Conservation (phyloP, 2,113 vertebrate genomes). For the Sporophila hypoxantha region DNA sequence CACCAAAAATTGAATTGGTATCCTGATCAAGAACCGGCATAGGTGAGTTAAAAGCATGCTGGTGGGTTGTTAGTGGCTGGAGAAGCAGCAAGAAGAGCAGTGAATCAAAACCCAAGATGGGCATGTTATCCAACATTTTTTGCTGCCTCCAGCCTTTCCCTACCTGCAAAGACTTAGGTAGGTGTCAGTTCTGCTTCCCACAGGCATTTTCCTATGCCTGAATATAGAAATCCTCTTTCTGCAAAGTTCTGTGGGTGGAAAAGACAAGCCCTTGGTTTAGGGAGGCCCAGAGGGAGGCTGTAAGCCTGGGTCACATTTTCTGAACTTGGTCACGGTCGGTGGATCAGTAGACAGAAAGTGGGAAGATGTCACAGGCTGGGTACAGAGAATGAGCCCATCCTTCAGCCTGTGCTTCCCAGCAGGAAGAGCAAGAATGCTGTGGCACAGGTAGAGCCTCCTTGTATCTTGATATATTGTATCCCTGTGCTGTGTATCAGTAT, state of each 20-base stretch:
- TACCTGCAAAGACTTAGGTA: not conserved
- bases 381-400: rapidly evolving
- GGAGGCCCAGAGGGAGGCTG: not conserved
- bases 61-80: not conserved
- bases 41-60: not conserved
- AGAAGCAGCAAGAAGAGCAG: not conserved
- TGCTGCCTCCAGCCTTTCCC: not conserved
- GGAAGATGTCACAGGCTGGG: not conserved
- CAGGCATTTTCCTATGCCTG: not conserved
- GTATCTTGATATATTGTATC: not conserved
- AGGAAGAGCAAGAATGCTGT: not conserved
- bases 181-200: not conserved
- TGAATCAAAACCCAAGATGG: not conserved
- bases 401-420: not conserved
- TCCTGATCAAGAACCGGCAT: not conserved
- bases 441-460: not conserved
- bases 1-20: not conserved
- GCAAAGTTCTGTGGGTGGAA: not conserved
- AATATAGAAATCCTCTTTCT: not conserved
- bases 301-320: not conserved
- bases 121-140: not conserved
- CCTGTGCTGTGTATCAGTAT: rapidly evolving
- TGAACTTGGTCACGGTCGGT: rapidly evolving
- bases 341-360: not conserved
- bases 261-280: not conserved